These are phyloP conservation scores for Sesia bembeciformis DNA, from an alignment of 2,888 invertebrate species.

Conservation along the genomic window DNA sequence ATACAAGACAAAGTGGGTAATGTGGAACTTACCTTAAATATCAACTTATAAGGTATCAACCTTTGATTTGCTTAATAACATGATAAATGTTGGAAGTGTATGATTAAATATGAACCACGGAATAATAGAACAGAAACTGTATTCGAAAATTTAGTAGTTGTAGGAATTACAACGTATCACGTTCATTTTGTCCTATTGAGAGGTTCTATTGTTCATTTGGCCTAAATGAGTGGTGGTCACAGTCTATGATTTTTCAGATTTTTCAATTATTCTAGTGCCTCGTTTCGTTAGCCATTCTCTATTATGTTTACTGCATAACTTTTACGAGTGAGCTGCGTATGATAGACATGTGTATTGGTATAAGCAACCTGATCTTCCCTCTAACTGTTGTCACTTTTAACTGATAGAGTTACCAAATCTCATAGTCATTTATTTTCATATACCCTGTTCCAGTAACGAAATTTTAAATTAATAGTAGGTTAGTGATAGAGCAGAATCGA, in stretches of 20 bases:
- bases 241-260: background rate
- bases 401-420: slow-evolving; percentile 31
- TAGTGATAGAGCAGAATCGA: slow-evolving; percentile 41
- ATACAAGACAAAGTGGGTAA: too few species aligned
- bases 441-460: slow-evolving; percentile 25
- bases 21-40: too few species aligned
- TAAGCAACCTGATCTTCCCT: slow-evolving; percentile 30
- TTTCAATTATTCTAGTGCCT: background rate
- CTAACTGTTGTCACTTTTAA: slow-evolving; percentile 6
- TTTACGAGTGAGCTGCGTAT: slow-evolving; percentile 45
- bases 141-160: too few species aligned
- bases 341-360: slow-evolving; percentile 26
- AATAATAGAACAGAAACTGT: too few species aligned
- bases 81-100: too few species aligned
- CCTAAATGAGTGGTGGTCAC: too few species aligned
- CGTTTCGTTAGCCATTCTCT: background rate
- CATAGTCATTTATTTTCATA: slow-evolving; percentile 58
- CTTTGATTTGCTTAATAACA: too few species aligned
- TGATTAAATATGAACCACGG: too few species aligned
- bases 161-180: too few species aligned
- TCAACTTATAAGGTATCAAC: too few species aligned
- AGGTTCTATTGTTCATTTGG: too few species aligned
- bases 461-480: slow-evolving; percentile 10
- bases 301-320: slow-evolving; percentile 20
- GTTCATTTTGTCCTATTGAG: too few species aligned